Conservation (phyloP, 92 coral and sea anemone species). For the Micromussa lordhowensis region DNA sequence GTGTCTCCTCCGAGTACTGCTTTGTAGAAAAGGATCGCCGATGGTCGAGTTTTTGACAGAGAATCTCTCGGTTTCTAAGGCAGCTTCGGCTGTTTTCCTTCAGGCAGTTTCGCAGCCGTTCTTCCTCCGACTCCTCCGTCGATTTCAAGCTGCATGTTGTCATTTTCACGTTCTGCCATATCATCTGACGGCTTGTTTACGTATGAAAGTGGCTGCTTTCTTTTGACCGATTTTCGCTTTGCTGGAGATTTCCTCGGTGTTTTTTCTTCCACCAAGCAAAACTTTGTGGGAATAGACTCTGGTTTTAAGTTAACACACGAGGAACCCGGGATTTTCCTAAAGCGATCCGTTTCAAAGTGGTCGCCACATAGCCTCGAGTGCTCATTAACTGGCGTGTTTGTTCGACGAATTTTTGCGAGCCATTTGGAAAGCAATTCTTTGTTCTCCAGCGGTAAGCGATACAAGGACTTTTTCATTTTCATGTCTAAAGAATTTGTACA, state of each 20-base stretch:
- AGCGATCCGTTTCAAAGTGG: too few species aligned
- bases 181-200: conserved; percentile 10
- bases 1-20: too few species aligned
- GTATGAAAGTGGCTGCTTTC: conserved; percentile 12
- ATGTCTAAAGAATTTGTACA: conserved; percentile 26
- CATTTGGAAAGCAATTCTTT: conserved; percentile 47
- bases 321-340: too few species aligned
- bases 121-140: conserved; percentile 20
- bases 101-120: not conserved
- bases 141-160: conserved; percentile 10
- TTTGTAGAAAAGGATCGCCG: too few species aligned
- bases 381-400: conserved; percentile 65
- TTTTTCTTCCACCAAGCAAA: conserved; percentile 30
- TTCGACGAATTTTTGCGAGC: conserved; percentile 55
- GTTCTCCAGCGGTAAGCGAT: conserved; percentile 57
- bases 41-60: too few species aligned
- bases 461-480: conserved; percentile 20
- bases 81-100: too few species aligned
- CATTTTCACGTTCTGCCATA: conserved; percentile 13
- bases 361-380: conserved; percentile 66
- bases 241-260: too few species aligned
- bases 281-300: conserved; percentile 37
- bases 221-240: too few species aligned
- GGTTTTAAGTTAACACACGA: not conserved
- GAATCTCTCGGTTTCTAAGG: too few species aligned